These are phyloP conservation scores for Drosophila insularis DNA, from an alignment of 1,140 invertebrate species.

Conservation along the genomic window DNA sequence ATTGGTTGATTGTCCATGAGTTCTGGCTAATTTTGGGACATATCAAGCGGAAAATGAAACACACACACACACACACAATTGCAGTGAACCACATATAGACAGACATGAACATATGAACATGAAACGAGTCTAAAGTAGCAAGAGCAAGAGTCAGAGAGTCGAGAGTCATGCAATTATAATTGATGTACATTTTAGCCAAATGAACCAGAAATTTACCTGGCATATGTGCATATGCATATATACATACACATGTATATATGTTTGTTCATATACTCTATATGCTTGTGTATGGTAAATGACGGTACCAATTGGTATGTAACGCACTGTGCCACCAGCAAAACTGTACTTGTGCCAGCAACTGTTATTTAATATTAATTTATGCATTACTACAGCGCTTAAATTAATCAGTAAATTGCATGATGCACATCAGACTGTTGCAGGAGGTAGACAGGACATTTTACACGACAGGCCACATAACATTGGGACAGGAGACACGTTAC, in stretches of 20 bases:
- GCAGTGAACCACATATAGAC: too few species aligned
- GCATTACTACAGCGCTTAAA: constrained; percentile 71
- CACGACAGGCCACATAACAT: neutral
- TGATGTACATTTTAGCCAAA: constrained; percentile 8
- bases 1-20: neutral
- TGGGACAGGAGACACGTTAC: neutral
- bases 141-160: constrained; percentile 1
- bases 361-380: constrained; percentile 77
- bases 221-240: neutral
- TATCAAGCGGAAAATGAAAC: constrained; percentile 44
- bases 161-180: constrained; percentile 7
- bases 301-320: neutral
- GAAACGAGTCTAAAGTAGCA: neutral
- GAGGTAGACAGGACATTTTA: neutral
- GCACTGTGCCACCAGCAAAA: neutral
- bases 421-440: neutral
- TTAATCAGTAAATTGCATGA: constrained; percentile 67
- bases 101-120: neutral
- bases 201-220: constrained; percentile 6
- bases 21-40: constrained; percentile 12
- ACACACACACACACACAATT: constrained; percentile 6
- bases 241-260: neutral
- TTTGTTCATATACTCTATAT: neutral
- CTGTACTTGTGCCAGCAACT: constrained; percentile 19
- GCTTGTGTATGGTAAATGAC: neutral